Base-by-base conservation (phyloP, 2,797 vertebrate genomes). In the Adelosebastes latens region DNA sequence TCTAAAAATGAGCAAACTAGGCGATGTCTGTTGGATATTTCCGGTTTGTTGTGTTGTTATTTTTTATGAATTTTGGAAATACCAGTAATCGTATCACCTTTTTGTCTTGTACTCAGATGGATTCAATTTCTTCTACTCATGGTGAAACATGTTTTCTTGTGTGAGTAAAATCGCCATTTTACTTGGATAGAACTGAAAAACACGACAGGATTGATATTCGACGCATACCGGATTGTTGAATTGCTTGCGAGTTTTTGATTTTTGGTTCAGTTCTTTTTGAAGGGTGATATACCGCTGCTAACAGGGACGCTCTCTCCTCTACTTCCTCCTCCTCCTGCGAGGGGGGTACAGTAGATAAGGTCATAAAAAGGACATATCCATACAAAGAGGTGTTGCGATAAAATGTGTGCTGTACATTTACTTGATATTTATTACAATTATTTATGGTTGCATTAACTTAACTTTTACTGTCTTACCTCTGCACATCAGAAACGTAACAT, bases 351-450 rank as follows among this genome's bases (percentile, higher is more conserved):
- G 69, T 49, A 8, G 88, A 81, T 81, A 69, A 92, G 83, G 89
- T 84, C 76, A 92, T 87, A 77, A 88, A 91, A 93, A 93, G 92
- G 92, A 95, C 95, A 84, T 88, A 89, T 90, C 94, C 87, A 93
- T 93, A 84, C 91, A 95, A 91, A 87, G 91, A 87, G 89, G 95
- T 95, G 96, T 96, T 93, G 88, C 83, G 90, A 93, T 93, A 89
- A 93, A 93, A 95, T 86, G 92, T 90, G 95, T 96, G 97, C 97
- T 97, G 97, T 96, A 96, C 96, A 97, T 96, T 97, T 96, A 97
- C 96, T 97, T 96, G 97, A 91, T 99, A 99, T 99, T 99, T 99
- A 99, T 99, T 98, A 97, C 95, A 96, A 94, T 97, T 98, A 99
- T 99, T 98, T 98, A 98, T 99, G 97, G 95, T 97, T 97, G 96